A percentile compares a stretch with the other conserved stretches of the same genome.
These are phyloP conservation scores for Arvicanthis niloticus DNA, from an alignment of 2,113 vertebrate species.

Conservation along the genomic window DNA sequence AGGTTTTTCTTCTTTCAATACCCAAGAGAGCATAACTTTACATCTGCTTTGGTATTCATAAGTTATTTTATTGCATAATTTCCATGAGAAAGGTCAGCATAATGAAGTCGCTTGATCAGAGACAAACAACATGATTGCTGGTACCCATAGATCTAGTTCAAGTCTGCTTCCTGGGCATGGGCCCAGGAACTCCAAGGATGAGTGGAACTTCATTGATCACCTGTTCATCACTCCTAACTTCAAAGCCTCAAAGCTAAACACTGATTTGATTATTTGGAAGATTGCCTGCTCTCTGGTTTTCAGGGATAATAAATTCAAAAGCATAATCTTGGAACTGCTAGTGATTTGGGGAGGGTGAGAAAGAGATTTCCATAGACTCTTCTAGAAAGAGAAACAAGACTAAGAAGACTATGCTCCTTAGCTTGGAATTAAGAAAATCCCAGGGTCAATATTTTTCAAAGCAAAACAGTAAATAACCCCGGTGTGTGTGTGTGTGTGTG, in stretches of 20 bases:
- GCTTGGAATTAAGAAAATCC: not conserved
- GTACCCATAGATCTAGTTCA: not conserved
- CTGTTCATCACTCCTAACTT: not conserved
- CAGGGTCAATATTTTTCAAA: not conserved
- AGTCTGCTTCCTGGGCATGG: not conserved
- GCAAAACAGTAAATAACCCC: not conserved
- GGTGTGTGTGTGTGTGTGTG: not conserved
- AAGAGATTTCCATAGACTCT: not conserved
- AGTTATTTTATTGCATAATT: constrained; percentile 41
- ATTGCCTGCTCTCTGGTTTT: not conserved
- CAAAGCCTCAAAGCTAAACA: not conserved
- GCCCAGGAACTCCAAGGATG: not conserved
- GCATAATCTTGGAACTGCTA: not conserved
- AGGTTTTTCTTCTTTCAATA: constrained; percentile 18
- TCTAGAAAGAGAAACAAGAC: constrained; percentile 5
- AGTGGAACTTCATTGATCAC: not conserved
- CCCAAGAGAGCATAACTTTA: not conserved
- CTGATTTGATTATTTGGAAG: not conserved
- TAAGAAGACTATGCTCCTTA: not conserved
- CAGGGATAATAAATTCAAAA: constrained; percentile 21
- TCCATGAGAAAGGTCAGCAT: constrained; percentile 1
- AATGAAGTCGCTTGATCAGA: not conserved
- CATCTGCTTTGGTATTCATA: not conserved
- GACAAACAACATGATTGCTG: not conserved
- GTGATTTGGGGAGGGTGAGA: not conserved